Conservation (phyloP, 2,888 invertebrate genomes). For the Mellilla xanthometata region DNA sequence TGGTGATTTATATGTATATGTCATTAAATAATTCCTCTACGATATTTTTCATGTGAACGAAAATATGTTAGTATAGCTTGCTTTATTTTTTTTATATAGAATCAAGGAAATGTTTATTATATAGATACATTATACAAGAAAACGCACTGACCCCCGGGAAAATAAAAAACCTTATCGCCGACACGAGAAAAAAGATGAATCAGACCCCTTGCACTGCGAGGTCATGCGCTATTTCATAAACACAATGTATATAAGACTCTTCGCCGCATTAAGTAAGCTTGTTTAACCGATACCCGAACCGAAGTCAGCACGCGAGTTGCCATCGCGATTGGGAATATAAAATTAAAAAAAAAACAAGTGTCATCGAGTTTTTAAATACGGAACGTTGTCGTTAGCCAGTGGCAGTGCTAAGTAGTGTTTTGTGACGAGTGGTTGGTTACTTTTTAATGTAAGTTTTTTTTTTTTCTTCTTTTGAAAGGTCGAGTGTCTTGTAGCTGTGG, state of each 20-base stretch:
- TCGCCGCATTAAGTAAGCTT: constrained; percentile 32
- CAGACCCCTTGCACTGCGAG: constrained; percentile 16
- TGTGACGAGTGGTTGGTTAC: constrained; percentile 29
- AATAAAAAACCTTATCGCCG: constrained; percentile 4
- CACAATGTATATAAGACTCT: constrained; percentile 38
- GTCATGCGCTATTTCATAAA: constrained; percentile 39
- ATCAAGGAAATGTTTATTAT: no score
- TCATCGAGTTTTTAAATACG: constrained; percentile 28
- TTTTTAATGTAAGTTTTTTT: constrained; percentile 27
- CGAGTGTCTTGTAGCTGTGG: constrained; percentile 24
- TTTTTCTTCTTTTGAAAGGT: background rate
- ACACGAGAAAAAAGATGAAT: constrained; percentile 12
- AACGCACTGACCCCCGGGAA: constrained; percentile 12
- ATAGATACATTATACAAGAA: background rate
- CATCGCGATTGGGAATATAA: constrained; percentile 11
- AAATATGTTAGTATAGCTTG: no score
- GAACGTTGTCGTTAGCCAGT: constrained; percentile 16
- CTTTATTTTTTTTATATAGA: no score
- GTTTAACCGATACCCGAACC: constrained; percentile 29
- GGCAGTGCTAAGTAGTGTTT: constrained; percentile 27
- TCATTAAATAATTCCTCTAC: no score
- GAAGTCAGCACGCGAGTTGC: constrained; percentile 18
- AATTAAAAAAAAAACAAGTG: constrained; percentile 14
- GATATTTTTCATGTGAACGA: no score
- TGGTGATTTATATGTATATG: no score